Evolutionary conservation across 2,113 vertebrate species (phyloP), one percentile per base, ranked within the genome.

Genomic region (Calypte anna): DNA sequence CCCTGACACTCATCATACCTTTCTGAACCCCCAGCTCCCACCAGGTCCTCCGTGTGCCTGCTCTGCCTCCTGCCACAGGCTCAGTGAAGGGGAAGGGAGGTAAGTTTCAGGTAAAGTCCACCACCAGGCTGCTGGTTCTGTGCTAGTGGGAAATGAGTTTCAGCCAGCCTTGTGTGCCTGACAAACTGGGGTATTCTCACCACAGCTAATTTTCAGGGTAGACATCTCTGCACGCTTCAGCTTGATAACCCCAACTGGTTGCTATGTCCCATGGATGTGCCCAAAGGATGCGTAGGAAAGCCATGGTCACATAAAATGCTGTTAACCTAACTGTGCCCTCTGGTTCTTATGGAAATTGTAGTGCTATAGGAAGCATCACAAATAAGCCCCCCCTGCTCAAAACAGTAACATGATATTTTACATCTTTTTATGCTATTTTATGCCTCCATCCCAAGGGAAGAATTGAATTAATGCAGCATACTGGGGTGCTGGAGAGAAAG

Each of bases 401-500:
- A 90, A 25, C 3, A 3, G 51, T 43, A 33, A 16, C 50, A 9
- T 63, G 25, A 20, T 85, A 59, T 88, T 92, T 95, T 86, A 25
- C 63, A 75, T 86, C 17, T 81, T 85, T 73, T 82, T 8, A 9
- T 90, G 31, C 12, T 77, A 40, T 88, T 89, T 92, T 82, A 70
- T 91, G 59, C 31, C 14, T 83, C 31, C 44, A 50, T 86, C 88
- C 48, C 79, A 86, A 63, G 27, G 64, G 82, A 95, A 91, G 48
- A 70, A 55, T n/a, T 77, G 53, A 88, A 90, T 90, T 76, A 85
- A 88, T 70, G 68, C 25, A 44, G 31, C 40, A 28, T 70, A 36
- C 22, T 61, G n/a, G 14, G 63, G 27, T 73, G n/a, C 77, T 85
- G 51, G 38, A 70, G 64, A 94, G 87, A 84, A 96, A 94, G 92